Evolutionary conservation across 1,140 invertebrate genomes (phyloP).

Genomic region (Zaprionus ghesquierei): DNA sequence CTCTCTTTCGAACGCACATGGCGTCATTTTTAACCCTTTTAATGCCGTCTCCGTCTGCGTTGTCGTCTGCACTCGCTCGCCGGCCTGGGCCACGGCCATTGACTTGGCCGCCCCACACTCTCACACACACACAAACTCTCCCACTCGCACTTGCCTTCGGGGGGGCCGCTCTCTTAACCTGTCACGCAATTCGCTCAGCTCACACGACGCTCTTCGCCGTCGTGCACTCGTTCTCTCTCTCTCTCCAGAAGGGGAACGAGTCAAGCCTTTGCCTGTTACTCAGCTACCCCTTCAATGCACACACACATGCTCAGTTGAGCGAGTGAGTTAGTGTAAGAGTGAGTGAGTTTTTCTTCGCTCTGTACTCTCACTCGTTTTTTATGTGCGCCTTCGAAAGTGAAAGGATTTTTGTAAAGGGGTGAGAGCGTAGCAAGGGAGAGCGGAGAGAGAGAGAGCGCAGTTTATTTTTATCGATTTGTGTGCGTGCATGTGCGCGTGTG

Average conservation of each 20-base stretch:
- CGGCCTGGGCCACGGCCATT: conserved; percentile 52
- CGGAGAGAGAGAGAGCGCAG: conserved; percentile 31
- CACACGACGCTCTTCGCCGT: conserved; percentile 13
- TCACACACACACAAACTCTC: conserved; percentile 1
- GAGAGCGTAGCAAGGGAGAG: conserved; percentile 22
- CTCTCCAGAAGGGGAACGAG: conserved; percentile 58
- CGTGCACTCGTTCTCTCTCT: conserved; percentile 46
- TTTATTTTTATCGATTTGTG: conserved; percentile 57
- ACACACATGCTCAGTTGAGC: conserved; percentile 1
- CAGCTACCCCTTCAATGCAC: conserved; percentile 55
- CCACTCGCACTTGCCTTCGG: background rate
- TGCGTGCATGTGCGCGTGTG: conserved; percentile 6
- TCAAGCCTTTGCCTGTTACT: conserved; percentile 35
- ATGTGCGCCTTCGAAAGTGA: conserved; percentile 55
- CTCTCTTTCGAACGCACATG: conserved; percentile 74
- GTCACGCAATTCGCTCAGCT: conserved; percentile 32
- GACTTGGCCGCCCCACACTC: conserved; percentile 44
- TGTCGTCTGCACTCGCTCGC: conserved; percentile 54
- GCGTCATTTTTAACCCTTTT: conserved; percentile 75
- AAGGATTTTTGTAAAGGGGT: conserved; percentile 74
- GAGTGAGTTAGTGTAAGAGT: conserved; percentile 38
- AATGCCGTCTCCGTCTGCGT: conserved; percentile 79
- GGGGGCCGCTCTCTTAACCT: conserved; percentile 48
- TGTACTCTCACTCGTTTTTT: conserved; percentile 38
- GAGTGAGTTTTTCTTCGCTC: conserved; percentile 57